These are phyloP conservation scores for Anolis carolinensis DNA, from an alignment of 2,113 vertebrate species.

Conservation along the genomic window DNA sequence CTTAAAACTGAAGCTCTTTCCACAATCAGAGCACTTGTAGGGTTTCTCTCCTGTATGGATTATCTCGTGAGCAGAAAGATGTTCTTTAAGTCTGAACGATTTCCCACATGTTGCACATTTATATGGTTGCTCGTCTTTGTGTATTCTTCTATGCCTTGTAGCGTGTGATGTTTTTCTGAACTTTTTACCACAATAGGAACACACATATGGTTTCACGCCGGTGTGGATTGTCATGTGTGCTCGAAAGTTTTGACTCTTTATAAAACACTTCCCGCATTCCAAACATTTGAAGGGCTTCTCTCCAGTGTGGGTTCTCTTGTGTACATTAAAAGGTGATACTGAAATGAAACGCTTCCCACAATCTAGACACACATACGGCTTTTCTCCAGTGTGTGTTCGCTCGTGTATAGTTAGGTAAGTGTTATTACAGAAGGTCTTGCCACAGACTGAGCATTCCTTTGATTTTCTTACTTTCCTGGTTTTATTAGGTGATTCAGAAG, in stretches of 20 bases:
- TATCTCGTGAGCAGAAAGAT: background rate
- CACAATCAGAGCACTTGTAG: no score
- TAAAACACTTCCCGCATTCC: background rate
- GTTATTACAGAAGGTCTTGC: slow-evolving; percentile 14
- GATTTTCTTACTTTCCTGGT: background rate
- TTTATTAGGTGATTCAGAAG: background rate
- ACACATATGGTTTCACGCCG: background rate
- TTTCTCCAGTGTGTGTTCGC: background rate
- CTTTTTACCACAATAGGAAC: background rate
- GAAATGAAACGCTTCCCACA: background rate
- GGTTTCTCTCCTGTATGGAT: no score
- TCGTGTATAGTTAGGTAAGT: slow-evolving; percentile 7
- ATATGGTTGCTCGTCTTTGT: background rate
- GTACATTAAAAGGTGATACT: background rate
- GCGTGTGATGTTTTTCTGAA: background rate
- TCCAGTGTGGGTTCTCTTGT: background rate
- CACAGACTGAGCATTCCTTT: slow-evolving; percentile 11
- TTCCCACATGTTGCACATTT: background rate
- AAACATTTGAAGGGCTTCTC: background rate
- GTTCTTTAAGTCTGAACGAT: background rate
- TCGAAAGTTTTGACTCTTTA: background rate
- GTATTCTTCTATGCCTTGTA: background rate
- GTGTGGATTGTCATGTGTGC: background rate
- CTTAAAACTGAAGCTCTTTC: no score
- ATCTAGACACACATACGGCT: background rate